Evolutionary conservation across 1,140 invertebrate genomes (phyloP).

Genomic region (Orussus abietinus): DNA sequence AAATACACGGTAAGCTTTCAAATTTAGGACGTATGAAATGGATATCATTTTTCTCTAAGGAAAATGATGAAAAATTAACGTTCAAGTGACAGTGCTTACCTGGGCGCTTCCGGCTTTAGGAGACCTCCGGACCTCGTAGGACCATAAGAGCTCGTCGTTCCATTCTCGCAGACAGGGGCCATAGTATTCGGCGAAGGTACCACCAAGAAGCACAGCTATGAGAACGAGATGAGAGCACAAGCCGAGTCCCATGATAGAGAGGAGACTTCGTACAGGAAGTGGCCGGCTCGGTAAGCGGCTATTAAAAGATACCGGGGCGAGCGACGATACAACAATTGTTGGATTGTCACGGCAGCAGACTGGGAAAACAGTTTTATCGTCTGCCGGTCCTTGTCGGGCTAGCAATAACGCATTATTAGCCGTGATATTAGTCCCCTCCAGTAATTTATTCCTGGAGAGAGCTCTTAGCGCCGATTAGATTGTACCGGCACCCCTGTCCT

Average conservation of each 20-base stretch:
- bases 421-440: background rate
- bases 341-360: background rate
- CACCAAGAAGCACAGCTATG: background rate
- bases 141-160: conserved; percentile 32
- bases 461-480: background rate
- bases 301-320: background rate
- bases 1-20: too few species aligned
- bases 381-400: background rate
- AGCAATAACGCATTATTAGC: background rate
- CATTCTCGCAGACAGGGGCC: conserved; percentile 20
- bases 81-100: too few species aligned
- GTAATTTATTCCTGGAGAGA: background rate
- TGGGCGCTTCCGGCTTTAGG: conserved; percentile 18
- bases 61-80: too few species aligned
- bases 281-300: background rate
- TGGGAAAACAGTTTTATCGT: background rate
- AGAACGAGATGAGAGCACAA: background rate
- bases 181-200: conserved; percentile 6
- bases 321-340: conserved; percentile 1
- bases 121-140: conserved; percentile 31
- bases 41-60: too few species aligned
- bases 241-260: background rate
- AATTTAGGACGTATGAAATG: too few species aligned
- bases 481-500: too few species aligned
- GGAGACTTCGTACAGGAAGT: background rate